A percentile compares a stretch with the other conserved stretches of the same genome.
These are phyloP conservation scores for Mustelus asterias DNA, from an alignment of 2,113 vertebrate species.

Conservation along the genomic window DNA sequence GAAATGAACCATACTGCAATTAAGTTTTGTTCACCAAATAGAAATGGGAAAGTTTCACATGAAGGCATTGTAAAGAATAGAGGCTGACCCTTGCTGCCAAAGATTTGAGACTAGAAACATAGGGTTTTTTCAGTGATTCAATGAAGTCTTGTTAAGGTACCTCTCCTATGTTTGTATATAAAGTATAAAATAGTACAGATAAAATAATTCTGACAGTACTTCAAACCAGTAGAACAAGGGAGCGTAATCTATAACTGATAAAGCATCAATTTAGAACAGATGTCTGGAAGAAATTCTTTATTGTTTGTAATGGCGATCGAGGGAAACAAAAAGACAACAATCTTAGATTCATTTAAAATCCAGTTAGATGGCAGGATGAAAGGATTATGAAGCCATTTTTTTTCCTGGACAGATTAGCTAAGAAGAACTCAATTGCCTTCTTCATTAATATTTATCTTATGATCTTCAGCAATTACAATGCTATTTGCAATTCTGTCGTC, in stretches of 20 bases:
- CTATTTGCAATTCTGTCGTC: background rate
- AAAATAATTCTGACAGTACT: background rate
- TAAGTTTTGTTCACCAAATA: background rate
- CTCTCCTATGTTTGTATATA: background rate
- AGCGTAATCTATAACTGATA: background rate
- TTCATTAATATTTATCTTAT: background rate
- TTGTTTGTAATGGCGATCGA: background rate
- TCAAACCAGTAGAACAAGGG: background rate
- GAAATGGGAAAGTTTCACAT: background rate
- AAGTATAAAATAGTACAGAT: background rate
- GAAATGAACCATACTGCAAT: background rate
- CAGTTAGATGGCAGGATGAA: background rate
- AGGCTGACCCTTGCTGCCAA: background rate
- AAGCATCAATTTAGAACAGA: background rate
- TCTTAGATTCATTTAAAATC: slow-evolving; percentile 11
- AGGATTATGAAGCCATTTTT: background rate
- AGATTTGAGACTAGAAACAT: background rate
- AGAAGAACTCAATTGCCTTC: background rate
- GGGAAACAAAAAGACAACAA: background rate
- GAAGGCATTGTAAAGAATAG: background rate
- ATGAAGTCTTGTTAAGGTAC: too few species aligned
- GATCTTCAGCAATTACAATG: slow-evolving; percentile 18
- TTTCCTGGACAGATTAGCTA: background rate
- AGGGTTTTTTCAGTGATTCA: background rate
- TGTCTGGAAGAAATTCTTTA: background rate